A percentile compares a stretch with the other conserved stretches of the same genome.
Evolutionary conservation across 1,140 invertebrate genomes (phyloP).

Genomic region (Sycophila sp.): DNA sequence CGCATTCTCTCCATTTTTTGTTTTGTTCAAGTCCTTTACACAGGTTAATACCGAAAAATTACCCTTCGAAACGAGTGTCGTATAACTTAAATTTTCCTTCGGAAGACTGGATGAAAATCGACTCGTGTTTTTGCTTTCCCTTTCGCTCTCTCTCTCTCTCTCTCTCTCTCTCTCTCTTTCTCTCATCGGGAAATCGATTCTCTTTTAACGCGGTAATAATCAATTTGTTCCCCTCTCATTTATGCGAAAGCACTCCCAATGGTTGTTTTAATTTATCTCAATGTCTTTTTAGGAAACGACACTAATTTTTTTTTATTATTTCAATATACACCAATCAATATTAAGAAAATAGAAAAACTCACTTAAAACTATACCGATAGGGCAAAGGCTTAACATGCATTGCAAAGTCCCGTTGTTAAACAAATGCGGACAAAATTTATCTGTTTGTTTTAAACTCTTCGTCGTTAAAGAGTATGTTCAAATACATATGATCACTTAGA

Average conservation of each 20-base stretch:
- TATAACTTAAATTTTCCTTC: conserved; percentile 36
- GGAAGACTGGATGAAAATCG: conserved; percentile 42
- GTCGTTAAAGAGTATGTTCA: too few species aligned
- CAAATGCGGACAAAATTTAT: conserved; percentile 8
- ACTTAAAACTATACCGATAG: too few species aligned
- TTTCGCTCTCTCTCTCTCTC: background rate
- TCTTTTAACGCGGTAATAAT: background rate
- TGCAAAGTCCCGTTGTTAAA: conserved; percentile 10
- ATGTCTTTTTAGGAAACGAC: conserved; percentile 10
- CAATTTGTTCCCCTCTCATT: background rate
- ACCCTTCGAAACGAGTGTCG: conserved; percentile 29
- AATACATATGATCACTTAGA: too few species aligned
- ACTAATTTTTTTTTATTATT: too few species aligned
- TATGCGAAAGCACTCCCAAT: background rate
- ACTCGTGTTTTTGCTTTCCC: background rate
- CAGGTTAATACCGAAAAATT: conserved; percentile 25
- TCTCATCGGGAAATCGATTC: conserved; percentile 21
- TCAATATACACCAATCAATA: conserved; percentile 13
- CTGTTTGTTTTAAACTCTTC: too few species aligned
- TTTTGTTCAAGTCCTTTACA: conserved; percentile 2
- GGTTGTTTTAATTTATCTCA: background rate
- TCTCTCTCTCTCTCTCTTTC: background rate
- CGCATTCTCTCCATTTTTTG: background rate
- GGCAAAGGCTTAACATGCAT: conserved; percentile 8
- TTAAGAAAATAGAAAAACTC: conserved; percentile 38